Conservation (phyloP, 2,113 vertebrate genomes). For the Todiramphus saurophagus region DNA sequence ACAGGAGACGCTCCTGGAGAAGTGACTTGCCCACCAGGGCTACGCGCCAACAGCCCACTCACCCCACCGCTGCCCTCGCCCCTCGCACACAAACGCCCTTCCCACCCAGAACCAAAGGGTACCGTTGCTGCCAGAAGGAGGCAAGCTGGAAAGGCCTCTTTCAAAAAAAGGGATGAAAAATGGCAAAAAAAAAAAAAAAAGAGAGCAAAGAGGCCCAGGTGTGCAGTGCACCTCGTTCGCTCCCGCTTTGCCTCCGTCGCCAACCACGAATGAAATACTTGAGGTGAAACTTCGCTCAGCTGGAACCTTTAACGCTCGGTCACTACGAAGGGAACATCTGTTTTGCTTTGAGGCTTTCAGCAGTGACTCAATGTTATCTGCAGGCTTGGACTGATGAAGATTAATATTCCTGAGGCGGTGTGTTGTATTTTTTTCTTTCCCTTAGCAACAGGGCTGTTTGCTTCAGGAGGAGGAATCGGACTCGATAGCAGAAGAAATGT, state of each 20-base stretch:
- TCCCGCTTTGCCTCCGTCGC: background rate
- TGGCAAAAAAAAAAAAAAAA: no score
- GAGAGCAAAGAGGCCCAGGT: background rate
- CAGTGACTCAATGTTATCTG: constrained; percentile 43
- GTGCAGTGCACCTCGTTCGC: background rate
- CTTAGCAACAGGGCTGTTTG: background rate
- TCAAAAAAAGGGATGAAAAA: background rate
- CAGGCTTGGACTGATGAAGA: background rate
- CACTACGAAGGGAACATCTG: constrained; percentile 12
- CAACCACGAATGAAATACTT: background rate
- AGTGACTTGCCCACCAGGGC: background rate
- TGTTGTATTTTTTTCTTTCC: no score
- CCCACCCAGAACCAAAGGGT: constrained; percentile 38
- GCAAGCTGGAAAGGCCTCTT: constrained; percentile 4
- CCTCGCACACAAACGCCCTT: no score
- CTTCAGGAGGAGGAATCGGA: background rate
- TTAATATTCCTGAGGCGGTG: background rate
- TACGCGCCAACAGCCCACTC: background rate
- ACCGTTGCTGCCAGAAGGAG: constrained; percentile 20
- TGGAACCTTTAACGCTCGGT: constrained; percentile 36
- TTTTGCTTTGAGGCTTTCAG: constrained; percentile 48
- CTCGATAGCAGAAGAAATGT: background rate
- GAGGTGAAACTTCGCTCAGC: background rate
- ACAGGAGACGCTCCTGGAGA: background rate
- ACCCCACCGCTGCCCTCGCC: background rate